A percentile compares a stretch with the other conserved stretches of the same genome.
phyloP scores from a whole-genome alignment of 2,797 vertebrate genomes.

The Gambelia wislizenii region DNA sequence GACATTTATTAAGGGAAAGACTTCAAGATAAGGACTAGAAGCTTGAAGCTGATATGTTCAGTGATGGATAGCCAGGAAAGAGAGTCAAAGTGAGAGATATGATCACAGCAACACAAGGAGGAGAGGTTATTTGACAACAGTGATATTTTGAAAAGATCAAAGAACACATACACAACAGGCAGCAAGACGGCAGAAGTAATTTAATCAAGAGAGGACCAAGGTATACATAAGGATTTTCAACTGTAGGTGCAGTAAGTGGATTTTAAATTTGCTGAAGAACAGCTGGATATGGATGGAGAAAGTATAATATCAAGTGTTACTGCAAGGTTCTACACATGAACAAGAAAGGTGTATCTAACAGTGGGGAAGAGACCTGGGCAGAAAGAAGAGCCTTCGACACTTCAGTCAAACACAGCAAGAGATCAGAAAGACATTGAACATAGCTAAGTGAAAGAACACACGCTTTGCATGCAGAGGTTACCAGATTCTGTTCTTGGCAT shows the following conservation, averaged over 20 bases:
- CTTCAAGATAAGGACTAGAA: slow-evolving; percentile 14
- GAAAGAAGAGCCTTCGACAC: background rate
- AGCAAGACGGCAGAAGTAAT: background rate
- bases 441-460: background rate
- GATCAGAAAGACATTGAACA: background rate
- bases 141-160: slow-evolving; percentile 15
- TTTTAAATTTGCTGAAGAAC: background rate
- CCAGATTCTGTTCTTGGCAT: background rate
- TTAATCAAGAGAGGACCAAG: background rate
- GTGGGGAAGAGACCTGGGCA: too few relatives aligned
- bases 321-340: background rate
- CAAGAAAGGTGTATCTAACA: background rate
- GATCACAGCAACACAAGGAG: background rate
- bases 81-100: background rate
- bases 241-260: background rate
- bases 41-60: background rate
- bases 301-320: background rate
- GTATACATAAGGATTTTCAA: background rate
- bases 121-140: slow-evolving; percentile 9
- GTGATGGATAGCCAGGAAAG: background rate
- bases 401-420: background rate
- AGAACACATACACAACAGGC: background rate
- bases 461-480: background rate
- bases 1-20: background rate
- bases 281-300: background rate